Evolutionary conservation across 2,797 vertebrate genomes (phyloP).

Genomic region (Chelonia mydas): DNA sequence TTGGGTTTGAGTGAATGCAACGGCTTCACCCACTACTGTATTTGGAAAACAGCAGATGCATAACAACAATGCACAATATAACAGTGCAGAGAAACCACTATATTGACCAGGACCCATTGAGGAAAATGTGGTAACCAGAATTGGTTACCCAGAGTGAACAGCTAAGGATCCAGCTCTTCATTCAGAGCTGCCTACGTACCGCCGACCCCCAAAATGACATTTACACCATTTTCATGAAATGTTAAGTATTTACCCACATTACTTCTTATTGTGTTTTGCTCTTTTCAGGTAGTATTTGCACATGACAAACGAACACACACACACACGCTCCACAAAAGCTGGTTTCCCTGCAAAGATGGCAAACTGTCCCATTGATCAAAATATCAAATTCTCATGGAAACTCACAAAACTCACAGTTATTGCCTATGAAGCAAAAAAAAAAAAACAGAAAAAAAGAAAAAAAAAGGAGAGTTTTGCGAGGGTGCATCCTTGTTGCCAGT

Average conservation of each 20-base stretch:
- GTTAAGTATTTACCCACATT: background rate
- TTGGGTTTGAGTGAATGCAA: background rate
- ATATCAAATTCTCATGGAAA: background rate
- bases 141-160: background rate
- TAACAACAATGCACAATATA: background rate
- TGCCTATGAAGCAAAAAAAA: background rate
- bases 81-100: background rate
- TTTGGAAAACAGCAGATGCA: background rate
- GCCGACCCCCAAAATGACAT: background rate
- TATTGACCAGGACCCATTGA: background rate
- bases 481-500: background rate
- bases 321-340: background rate
- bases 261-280: background rate
- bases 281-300: slow-evolving; percentile 10
- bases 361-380: background rate
- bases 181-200: background rate
- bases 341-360: background rate
- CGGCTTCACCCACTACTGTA: rapidly evolving
- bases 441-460: background rate
- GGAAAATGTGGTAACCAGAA: background rate
- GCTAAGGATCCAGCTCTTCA: background rate
- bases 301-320: background rate
- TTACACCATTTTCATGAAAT: background rate
- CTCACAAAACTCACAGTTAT: background rate
- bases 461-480: background rate